Base-by-base conservation (phyloP, 2,113 vertebrate species). In the Salvelinus fontinalis region DNA sequence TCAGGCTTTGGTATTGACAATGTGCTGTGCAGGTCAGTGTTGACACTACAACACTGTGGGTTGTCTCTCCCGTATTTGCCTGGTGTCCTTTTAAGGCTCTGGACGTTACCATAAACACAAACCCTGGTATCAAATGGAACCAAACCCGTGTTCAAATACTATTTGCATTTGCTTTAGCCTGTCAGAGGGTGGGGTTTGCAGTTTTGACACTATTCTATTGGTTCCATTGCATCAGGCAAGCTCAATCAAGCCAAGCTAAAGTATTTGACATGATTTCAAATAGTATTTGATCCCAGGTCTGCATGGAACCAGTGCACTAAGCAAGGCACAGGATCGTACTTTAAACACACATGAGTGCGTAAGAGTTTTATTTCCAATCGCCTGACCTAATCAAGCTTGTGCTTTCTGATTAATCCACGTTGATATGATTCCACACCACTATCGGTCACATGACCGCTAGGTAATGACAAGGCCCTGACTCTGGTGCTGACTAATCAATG, bases 361-460 rank as follows among this genome's bases (percentile, higher is more conserved):
- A 51, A 51, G 14, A 71, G 73, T 2, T 24, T n/a, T 22, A 83
- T 83, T 54, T 75, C 57, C 67, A 69, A 79, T 81, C 3, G 34
- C 76, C 66, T 11, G 64, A 27, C 39, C 70, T 76, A 81, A 90
- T 89, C 76, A 81, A 79, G 80, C 73, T 81, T 75, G 67, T 75
- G 77, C 75, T 78, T 64, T 22, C 16, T 59, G 79, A 80, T 75
- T 75, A 80, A 87, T 86, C 77, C 24, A 70, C 71, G 81, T 81
- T 79, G 49, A 65, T 77, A 54, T 82, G 73, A 84, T 87, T 89
- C 85, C 73, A 73, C 81, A 51, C 65, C 74, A 24, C 75, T 29
- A 29, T 29, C 29, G 73, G 27, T 81, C 75, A 79, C 67, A 27
- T 20, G 60, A 73, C 67, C 70, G 75, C 66, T 26, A 44, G 75